Evolutionary conservation across 2,888 invertebrate species (phyloP).

Genomic region (Vesta saturnalis): DNA sequence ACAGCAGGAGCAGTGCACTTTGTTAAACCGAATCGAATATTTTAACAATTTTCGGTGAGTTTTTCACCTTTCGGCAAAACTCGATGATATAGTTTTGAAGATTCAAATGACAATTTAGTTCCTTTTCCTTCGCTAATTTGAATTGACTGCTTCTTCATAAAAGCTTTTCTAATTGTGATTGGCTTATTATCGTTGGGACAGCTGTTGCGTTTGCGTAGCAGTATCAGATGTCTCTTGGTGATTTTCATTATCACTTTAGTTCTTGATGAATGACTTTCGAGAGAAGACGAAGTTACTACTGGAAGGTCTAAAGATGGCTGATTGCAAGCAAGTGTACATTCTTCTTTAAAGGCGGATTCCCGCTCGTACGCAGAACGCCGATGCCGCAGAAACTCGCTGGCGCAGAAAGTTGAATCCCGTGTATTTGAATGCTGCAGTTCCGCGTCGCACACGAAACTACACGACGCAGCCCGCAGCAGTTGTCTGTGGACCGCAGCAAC

Average conservation of each 20-base stretch:
- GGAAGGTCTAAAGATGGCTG: not conserved
- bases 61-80: not conserved
- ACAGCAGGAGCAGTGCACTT: not conserved
- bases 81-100: not conserved
- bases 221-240: too few relatives aligned
- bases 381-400: too few relatives aligned
- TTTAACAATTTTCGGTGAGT: too few relatives aligned
- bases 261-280: constrained; percentile 3
- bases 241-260: constrained; percentile 4
- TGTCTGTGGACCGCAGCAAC: too few relatives aligned
- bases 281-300: not conserved
- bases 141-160: not conserved
- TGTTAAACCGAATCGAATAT: not conserved
- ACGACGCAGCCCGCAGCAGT: too few relatives aligned
- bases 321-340: not conserved
- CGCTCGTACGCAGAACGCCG: too few relatives aligned
- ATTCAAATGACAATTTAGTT: not conserved
- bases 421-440: too few relatives aligned
- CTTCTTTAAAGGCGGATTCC: too few relatives aligned
- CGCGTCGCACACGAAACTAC: too few relatives aligned
- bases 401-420: too few relatives aligned
- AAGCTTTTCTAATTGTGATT: not conserved
- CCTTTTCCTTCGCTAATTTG: not conserved
- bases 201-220: too few relatives aligned
- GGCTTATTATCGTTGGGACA: not conserved